A percentile compares a stretch with the other conserved stretches of the same genome.
Conservation (phyloP, 2,113 vertebrate genomes). For the Emydura subglobosa region DNA sequence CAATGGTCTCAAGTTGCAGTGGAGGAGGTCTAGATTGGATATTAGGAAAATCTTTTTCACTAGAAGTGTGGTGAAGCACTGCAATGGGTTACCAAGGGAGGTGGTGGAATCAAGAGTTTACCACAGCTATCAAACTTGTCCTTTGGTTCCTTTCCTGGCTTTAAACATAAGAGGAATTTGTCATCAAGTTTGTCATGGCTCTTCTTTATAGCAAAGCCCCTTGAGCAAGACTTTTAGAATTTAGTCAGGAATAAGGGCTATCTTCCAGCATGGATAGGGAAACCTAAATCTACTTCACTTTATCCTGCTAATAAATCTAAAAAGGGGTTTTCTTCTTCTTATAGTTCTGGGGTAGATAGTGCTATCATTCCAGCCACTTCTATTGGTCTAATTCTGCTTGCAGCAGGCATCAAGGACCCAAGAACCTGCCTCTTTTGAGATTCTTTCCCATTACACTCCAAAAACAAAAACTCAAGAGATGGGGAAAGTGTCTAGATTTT, state of each 20-base stretch:
- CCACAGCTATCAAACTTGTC: too few relatives aligned
- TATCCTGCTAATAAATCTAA: neutral
- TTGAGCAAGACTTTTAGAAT: too few relatives aligned
- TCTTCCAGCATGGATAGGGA: neutral
- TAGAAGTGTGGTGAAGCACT: too few relatives aligned
- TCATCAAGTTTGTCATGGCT: too few relatives aligned
- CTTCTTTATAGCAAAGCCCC: too few relatives aligned
- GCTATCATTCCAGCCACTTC: neutral
- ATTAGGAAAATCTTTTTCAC: too few relatives aligned
- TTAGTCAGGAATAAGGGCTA: neutral
- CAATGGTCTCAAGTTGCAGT: too few relatives aligned
- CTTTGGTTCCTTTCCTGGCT: too few relatives aligned
- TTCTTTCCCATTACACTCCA: neutral
- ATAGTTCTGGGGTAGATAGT: neutral
- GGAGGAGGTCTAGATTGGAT: too few relatives aligned
- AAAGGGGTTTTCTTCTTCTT: neutral
- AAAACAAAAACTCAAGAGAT: neutral
- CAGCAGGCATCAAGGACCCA: fast-evolving
- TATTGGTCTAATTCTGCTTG: neutral
- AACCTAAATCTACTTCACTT: neutral
- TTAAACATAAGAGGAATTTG: too few relatives aligned
- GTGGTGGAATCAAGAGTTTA: too few relatives aligned
- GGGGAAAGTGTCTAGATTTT: neutral
- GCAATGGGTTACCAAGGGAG: too few relatives aligned
- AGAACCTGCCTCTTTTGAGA: neutral